phyloP scores from a whole-genome alignment of 2,797 vertebrate genomes.

The Ciconia nigra region DNA sequence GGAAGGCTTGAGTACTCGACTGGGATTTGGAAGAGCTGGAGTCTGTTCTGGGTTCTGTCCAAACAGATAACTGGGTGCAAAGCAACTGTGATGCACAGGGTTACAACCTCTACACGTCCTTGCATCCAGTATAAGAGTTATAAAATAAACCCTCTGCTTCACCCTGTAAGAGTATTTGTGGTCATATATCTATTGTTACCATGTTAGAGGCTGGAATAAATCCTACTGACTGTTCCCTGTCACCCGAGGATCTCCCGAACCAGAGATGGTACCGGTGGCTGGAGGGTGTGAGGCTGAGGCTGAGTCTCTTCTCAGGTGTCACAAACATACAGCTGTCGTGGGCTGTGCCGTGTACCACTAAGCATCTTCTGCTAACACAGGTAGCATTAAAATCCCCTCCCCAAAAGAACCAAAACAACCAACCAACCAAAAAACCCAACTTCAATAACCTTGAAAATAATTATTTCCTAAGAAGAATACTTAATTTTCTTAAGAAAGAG shows the following conservation, averaged over 20 bases:
- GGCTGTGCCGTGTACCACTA: not conserved
- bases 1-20: not conserved
- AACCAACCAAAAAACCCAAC: not conserved
- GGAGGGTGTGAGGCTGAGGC: not conserved
- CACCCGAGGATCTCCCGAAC: not conserved
- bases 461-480: not conserved
- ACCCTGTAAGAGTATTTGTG: not conserved
- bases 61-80: accelerated
- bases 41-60: not conserved
- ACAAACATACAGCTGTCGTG: not conserved
- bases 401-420: no score
- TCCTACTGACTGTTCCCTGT: not conserved
- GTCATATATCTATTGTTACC: accelerated
- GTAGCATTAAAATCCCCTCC: not conserved
- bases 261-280: not conserved
- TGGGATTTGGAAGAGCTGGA: not conserved
- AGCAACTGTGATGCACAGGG: not conserved
- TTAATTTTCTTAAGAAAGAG: not conserved
- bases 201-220: not conserved
- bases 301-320: not conserved
- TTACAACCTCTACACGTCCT: accelerated
- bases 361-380: not conserved
- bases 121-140: not conserved
- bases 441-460: not conserved
- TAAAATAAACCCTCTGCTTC: not conserved